These are phyloP conservation scores for Boloria selene DNA, from an alignment of 2,888 invertebrate species.

Conservation along the genomic window DNA sequence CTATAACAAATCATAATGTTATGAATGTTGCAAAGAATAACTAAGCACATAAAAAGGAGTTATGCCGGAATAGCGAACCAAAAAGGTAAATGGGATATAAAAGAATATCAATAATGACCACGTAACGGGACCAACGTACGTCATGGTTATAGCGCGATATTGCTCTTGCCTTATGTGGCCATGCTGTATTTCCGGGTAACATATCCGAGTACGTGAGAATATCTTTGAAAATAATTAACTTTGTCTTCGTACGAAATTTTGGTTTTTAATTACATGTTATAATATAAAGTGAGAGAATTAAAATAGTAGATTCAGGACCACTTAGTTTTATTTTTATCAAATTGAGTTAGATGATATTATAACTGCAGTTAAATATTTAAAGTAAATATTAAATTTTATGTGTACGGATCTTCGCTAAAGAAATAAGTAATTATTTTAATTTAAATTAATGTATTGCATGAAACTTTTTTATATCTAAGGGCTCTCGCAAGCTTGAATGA, in stretches of 20 bases:
- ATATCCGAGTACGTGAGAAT: slow-evolving; percentile 16
- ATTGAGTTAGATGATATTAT: too few species aligned
- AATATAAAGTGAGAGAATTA: too few species aligned
- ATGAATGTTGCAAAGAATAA: slow-evolving; percentile 10
- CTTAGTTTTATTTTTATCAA: too few species aligned
- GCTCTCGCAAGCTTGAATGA: too few species aligned
- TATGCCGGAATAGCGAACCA: slow-evolving; percentile 64
- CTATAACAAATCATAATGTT: neutral
- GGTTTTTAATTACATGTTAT: neutral
- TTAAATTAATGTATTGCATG: too few species aligned
- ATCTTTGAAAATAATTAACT: slow-evolving; percentile 13
- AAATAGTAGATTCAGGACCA: too few species aligned
- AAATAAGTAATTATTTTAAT: too few species aligned
- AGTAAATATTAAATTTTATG: too few species aligned
- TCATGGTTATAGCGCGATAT: slow-evolving; percentile 38
- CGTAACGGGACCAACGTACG: slow-evolving; percentile 64
- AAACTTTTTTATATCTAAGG: too few species aligned
- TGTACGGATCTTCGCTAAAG: too few species aligned
- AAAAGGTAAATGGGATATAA: slow-evolving; percentile 79
- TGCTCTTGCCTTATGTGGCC: slow-evolving; percentile 64
- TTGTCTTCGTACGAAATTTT: slow-evolving; percentile 6
- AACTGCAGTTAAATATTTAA: too few species aligned
- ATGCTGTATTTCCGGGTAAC: slow-evolving; percentile 39
- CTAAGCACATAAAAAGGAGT: slow-evolving; percentile 52
- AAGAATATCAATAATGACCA: slow-evolving; percentile 78